Base-by-base conservation (phyloP, 2,797 vertebrate genomes). In the Adrianichthys oophorus region DNA sequence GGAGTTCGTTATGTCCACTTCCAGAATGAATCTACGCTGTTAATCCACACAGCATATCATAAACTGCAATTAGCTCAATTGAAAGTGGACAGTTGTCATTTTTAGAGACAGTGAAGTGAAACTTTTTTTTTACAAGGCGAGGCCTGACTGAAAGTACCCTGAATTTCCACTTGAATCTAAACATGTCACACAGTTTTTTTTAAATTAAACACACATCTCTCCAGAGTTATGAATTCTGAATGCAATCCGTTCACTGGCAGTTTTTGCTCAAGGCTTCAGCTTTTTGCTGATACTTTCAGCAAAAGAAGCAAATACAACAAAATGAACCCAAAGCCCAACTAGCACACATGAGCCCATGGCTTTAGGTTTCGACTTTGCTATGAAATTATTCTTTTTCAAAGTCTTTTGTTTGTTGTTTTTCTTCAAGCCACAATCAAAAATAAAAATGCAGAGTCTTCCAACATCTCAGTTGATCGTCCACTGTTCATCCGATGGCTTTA, bases 401-500 rank as follows among this genome's bases (percentile, higher is more conserved):
- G 5, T 18, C 2, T 4, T 1, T 59, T 73, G n/a, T 50, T 15
- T 13, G 42, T 15, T 54, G 60, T 14, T 48, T 13, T 53, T 46
- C 41, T 46, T 14, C 41, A 24, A 42, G 21, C 15, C 19, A 15
- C 15, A 7, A 16, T 17, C 6, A 44, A n/a, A n/a, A 3, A 45
- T 45, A 12, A 10, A 18, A 18, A 15, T 49, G 42, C 54, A 1
- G 26, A 56, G 40, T 47, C 43, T 55, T 52, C 15, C 48, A 50
- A 32, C 5, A 18, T 41, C 43, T 41, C 42, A 74, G 91, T 80
- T 32, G 95, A 85, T 59, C 84, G 87, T 91, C 92, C 95, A 93
- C 92, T 85, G 90, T 85, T 94, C 91, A 92, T 91, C 95, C 92
- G 94, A 98, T 98, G 97, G 95, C 97, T 98, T 99, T 98, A 92